Evolutionary conservation across 1,140 invertebrate genomes (phyloP).

Genomic region (Anoplophora glabripennis): DNA sequence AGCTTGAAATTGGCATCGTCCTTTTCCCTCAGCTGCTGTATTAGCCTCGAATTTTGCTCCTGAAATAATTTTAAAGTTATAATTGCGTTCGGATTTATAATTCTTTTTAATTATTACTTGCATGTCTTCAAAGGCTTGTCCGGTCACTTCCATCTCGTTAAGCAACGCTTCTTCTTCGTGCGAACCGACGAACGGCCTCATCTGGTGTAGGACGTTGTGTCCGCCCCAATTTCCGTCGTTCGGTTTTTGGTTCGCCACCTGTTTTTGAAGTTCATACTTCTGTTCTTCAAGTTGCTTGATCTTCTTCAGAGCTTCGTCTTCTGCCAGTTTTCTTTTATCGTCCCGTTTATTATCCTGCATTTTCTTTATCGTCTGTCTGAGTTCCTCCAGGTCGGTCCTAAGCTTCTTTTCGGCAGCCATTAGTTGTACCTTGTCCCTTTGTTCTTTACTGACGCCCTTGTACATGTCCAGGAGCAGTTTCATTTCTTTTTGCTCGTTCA

Average conservation of each 20-base stretch:
- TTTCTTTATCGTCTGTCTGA: conserved; percentile 79
- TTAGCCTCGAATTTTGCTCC: conserved; percentile 93
- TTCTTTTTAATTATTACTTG: too few relatives aligned
- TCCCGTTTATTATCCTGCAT: conserved; percentile 89
- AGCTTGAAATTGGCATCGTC: conserved; percentile 99
- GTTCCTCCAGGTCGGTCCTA: conserved; percentile 83
- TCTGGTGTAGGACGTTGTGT: conserved; percentile 49
- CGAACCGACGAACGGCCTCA: conserved; percentile 63
- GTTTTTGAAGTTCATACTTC: conserved; percentile 78
- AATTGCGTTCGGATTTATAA: not conserved
- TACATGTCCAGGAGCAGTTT: conserved; percentile 96
- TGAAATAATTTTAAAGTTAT: conserved; percentile 17
- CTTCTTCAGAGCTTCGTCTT: conserved; percentile 92
- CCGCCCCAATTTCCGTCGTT: conserved; percentile 58
- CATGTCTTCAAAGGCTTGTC: conserved; percentile 99
- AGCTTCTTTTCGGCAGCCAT: conserved; percentile 94
- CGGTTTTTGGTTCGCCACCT: conserved; percentile 82
- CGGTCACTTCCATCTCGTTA: conserved; percentile 99
- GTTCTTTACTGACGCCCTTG: conserved; percentile 94
- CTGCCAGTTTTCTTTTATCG: conserved; percentile 87
- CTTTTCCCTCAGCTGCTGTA: conserved; percentile 95
- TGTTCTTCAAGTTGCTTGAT: conserved; percentile 94
- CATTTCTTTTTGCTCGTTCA: conserved; percentile 89
- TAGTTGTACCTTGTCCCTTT: conserved; percentile 91
- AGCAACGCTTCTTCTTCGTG: conserved; percentile 93